A percentile compares a stretch with the other conserved stretches of the same genome.
These are phyloP conservation scores for Drosophila aff. DNA, from an alignment of 1,140 invertebrate genomes.

Conservation along the genomic window DNA sequence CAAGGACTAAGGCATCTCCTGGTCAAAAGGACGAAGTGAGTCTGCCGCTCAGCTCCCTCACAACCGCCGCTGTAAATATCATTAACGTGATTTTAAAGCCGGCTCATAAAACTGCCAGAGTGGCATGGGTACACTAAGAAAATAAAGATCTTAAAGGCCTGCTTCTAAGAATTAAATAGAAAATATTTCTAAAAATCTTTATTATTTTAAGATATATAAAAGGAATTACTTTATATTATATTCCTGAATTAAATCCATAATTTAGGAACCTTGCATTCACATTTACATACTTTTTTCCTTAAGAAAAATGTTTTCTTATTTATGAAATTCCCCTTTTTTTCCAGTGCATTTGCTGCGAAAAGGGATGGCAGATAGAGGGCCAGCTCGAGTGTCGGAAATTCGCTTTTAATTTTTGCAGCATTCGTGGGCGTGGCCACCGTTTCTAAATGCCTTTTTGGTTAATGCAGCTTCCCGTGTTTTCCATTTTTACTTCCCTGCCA, in stretches of 20 bases:
- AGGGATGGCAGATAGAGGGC: constrained; percentile 24
- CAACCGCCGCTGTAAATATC: constrained; percentile 74
- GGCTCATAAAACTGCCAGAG: constrained; percentile 71
- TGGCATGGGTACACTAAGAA: neutral
- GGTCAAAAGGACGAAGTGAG: constrained; percentile 60
- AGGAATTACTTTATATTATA: neutral
- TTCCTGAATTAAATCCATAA: too few species aligned
- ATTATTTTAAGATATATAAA: neutral
- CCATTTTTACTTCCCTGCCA: constrained; percentile 8
- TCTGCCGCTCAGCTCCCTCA: constrained; percentile 48
- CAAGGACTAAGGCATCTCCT: constrained; percentile 35
- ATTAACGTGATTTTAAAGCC: constrained; percentile 83
- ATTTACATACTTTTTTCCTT: neutral
- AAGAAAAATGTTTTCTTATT: neutral
- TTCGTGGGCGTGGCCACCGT: constrained; percentile 43
- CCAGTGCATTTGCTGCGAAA: neutral
- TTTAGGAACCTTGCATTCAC: too few species aligned
- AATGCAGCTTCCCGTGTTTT: constrained; percentile 53
- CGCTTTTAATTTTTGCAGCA: constrained; percentile 71
- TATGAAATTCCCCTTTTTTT: neutral
- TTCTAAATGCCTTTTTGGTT: constrained; percentile 63
- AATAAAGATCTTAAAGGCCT: too few species aligned
- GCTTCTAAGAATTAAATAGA: neutral
- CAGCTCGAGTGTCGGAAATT: constrained; percentile 72
- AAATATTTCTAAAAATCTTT: neutral